Evolutionary conservation across 2,797 vertebrate species (phyloP).

Genomic region (Syndactyla subalaris): DNA sequence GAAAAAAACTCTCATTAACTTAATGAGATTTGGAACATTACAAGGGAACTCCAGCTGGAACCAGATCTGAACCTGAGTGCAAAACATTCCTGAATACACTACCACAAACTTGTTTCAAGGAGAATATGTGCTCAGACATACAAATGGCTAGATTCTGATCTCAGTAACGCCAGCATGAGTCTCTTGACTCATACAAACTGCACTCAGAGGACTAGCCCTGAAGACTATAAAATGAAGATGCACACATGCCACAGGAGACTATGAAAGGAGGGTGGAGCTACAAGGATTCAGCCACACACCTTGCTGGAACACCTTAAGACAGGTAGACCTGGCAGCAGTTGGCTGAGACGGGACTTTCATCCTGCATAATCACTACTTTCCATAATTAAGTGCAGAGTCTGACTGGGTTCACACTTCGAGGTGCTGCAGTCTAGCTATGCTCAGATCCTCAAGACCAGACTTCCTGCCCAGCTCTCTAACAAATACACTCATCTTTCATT

Average conservation of each 20-base stretch:
- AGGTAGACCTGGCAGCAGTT: conserved; percentile 51
- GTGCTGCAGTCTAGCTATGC: not conserved
- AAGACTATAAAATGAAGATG: conserved; percentile 48
- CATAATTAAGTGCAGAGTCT: conserved; percentile 48
- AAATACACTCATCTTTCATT: not conserved
- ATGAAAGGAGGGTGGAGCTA: conserved; percentile 39
- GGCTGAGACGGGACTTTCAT: conserved; percentile 35
- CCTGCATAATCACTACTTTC: conserved; percentile 56
- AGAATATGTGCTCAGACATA: conserved; percentile 67
- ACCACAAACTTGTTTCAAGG: conserved; percentile 47
- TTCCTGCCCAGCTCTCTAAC: not conserved
- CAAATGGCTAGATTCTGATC: conserved; percentile 65
- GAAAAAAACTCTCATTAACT: conserved; percentile 59
- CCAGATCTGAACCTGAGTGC: conserved; percentile 43
- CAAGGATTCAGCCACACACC: conserved; percentile 41
- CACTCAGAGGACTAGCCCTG: conserved; percentile 44
- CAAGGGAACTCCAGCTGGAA: conserved; percentile 69
- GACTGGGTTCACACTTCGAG: conserved; percentile 27
- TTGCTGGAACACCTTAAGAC: conserved; percentile 60
- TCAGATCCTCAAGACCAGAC: not conserved
- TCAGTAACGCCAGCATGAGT: not conserved
- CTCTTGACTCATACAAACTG: conserved; percentile 50
- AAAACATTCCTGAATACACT: conserved; percentile 58
- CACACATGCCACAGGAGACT: conserved; percentile 45
- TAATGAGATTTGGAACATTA: conserved; percentile 69